A percentile compares a stretch with the other conserved stretches of the same genome.
Conservation (phyloP, 2,888 invertebrate species). For the Tribolium freemani region DNA sequence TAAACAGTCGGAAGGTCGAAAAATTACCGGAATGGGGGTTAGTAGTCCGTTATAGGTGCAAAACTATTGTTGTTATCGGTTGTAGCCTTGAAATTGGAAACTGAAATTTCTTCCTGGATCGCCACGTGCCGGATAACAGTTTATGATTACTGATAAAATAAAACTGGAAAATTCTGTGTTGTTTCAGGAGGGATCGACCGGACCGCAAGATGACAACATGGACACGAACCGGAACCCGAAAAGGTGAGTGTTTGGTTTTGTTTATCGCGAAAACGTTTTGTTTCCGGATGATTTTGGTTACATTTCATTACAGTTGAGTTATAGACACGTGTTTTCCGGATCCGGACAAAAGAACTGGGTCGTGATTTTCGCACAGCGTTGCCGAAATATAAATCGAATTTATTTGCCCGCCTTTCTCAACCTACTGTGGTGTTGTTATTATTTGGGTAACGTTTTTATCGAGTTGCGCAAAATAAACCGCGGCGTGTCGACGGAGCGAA, state of each 20-base stretch:
- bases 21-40: not conserved
- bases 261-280: conserved; percentile 7
- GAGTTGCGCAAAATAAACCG: conserved; percentile 5
- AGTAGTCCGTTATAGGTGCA: not conserved
- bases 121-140: not conserved
- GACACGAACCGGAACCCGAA: conserved; percentile 58
- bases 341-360: conserved; percentile 31
- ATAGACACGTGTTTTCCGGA: conserved; percentile 26
- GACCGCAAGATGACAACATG: conserved; percentile 56
- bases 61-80: not conserved
- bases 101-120: not conserved
- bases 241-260: conserved; percentile 51
- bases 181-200: conserved; percentile 57
- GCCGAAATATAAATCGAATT: conserved; percentile 12
- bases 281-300: conserved; percentile 7
- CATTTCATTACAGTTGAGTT: conserved; percentile 17
- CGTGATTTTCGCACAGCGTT: conserved; percentile 32
- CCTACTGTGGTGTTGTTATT: not conserved
- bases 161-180: conserved; percentile 24
- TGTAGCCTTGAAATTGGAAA: conserved; percentile 3
- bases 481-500: not conserved
- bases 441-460: not conserved
- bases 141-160: not conserved
- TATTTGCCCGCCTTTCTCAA: not conserved
- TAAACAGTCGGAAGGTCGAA: not conserved